Evolutionary conservation across 2,888 invertebrate genomes (phyloP), one percentile per base, ranked within the genome.

Genomic region (Acronicta alni): DNA sequence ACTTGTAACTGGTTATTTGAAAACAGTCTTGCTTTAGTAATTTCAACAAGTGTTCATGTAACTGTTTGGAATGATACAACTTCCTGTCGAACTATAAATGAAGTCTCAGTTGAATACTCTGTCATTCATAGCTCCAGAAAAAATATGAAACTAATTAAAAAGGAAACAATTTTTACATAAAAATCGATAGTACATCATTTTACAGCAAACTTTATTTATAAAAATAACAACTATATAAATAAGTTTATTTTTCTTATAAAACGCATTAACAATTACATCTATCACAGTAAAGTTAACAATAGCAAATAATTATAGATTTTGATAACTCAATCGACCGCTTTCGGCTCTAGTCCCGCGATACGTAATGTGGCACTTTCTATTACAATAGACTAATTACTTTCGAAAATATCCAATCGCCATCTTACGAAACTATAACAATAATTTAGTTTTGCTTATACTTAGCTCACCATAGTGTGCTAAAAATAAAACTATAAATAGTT

Each of bases 281-380:
- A 91, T 91, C 91, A 91, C 92, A 91, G 90, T 86, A 69, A 49
- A 68, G 51, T 67, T 75, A 71, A 70, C 58, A 72, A 72, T 76
- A 73, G 57, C 45, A 23, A 70, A 65, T 71, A 72, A 72, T 72
- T 67, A 72, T 51, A 67, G 60, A 72, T 71, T 66, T 76, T 57
- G 48, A 78, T 71, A 75, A 66, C 57, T 72, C 65, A 72, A 70
- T 77, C 72, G 63, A 77, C 79, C 76, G 79, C 83, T 85, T 74
- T 76, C 73, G 67, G 67, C 65, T 70, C 54, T 73, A 65, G 60
- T 68, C 65, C 61, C 65, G 67, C 64, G 75, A 75, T 75, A 76
- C 72, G 72, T 73, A 70, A 75, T 67, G 86, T 90, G 87, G 89
- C 89, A 90, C 89, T 88, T 89, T 89, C 83, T 86, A 82, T 73